Evolutionary conservation across 2,113 vertebrate species (phyloP), one percentile per base, ranked within the genome.

Genomic region (Grammomys dolichurus): DNA sequence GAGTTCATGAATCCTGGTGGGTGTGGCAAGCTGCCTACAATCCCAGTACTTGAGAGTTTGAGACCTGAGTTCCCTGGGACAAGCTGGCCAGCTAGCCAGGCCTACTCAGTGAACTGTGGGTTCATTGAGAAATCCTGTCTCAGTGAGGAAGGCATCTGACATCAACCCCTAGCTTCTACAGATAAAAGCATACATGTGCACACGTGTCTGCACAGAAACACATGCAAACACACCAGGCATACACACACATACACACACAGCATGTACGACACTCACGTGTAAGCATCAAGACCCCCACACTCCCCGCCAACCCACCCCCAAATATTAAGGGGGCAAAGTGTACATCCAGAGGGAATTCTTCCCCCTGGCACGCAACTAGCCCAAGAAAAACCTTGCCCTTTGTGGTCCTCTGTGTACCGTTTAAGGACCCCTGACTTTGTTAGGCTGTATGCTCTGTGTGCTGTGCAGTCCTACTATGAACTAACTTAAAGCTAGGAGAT

Each of bases 231-330:
- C 12, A 82, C 19, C 19, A 80, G 31, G 51, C 14, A 70, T 7
- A 13, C 7, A 84, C 22, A 84, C 46, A 31, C 43, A 48, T 11
- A 19, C 11, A 24, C 10, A 28, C 6, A 75, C 17, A 75, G 70
- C n/a, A 28, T 46, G 43, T 10, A 46, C 1, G 11, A 8, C 16
- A 31, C 40, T 46, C 43, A 86, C 12, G 22, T 70, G 22, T 3
- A 70, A 20, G 51, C 8, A 43, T 69, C 14, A 69, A 67, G 1
- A 11, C 28, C 9, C 26, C 17, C 31, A 81, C 31, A 81, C 16
- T 1, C 0, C 10, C 6, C 17, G 48, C 33, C 26, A 4, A 17
- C 7, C 26, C 5, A 48, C 9, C 28, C 16, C 1, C 12, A 36
- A 22, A 76, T 36, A 58, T 60, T 51, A 20, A 82, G 87, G 60